Base-by-base conservation (phyloP, 2,113 vertebrate genomes). In the Atrichornis clamosus region DNA sequence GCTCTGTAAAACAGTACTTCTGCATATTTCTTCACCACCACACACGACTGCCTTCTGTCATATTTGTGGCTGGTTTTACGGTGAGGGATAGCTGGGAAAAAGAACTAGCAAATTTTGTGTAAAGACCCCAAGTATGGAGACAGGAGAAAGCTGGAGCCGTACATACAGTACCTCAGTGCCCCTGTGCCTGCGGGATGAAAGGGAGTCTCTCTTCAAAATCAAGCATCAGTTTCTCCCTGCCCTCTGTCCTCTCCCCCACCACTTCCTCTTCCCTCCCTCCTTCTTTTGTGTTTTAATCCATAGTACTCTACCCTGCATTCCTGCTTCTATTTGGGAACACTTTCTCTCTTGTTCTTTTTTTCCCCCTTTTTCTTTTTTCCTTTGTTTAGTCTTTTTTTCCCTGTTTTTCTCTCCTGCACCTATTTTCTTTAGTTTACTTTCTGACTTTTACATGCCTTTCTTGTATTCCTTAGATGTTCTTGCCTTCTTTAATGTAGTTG, bases 41-140 rank as follows among this genome's bases (percentile, higher is more conserved):
- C 2, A 0, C 6, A 11, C 8, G 20, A 10, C 27, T 67, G 39
- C 24, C 16, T 72, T 42, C 47, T 52, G 7, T 72, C 17, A 0
- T 33, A 6, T 39, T 15, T 81, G 23, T 72, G 46, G 15, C 12
- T 65, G 27, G 23, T 49, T 89, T 84, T 67, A 63, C 27, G 27
- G 35, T 16, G 27, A 84, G 58, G 35, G 22, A 11, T 14, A 73
- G 28, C 35, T 49, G 63, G 41, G 55, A n/a, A 46, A 44, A 55
- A n/a, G 53, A 58, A 39, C 23, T 63, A 21, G 2, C 32, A 55
- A 42, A 70, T 33, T 60, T 42, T 33, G 14, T 84, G 42, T 41
- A 19, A 30, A 27, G 33, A 9, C 74, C 23, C 69, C 56, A 27
- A 0, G 13, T 37, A 10, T 15, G 21, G 47, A 78, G 52, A 49